phyloP scores from a whole-genome alignment of 2,797 vertebrate genomes.

The Selene dorsalis region DNA sequence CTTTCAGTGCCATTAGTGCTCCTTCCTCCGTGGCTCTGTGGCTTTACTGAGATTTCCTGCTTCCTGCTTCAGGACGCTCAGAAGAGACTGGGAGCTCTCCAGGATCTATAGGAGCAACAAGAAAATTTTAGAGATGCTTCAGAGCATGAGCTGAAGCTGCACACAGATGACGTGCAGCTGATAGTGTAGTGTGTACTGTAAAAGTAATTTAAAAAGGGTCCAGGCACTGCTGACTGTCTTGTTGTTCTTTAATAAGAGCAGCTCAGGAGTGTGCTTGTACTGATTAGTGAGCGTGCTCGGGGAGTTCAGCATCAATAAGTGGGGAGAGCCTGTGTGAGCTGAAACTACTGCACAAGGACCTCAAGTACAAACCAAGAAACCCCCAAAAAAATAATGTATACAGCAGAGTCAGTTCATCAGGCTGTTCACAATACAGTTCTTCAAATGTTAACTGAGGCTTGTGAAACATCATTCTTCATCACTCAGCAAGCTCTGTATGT shows the following conservation, averaged over 20 bases:
- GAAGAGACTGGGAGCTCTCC: slow-evolving; percentile 93
- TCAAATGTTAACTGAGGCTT: too few species aligned
- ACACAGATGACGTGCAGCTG: background rate
- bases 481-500: too few species aligned
- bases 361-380: background rate
- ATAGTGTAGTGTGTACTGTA: background rate
- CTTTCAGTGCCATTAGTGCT: slow-evolving; percentile 29
- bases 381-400: background rate
- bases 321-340: slow-evolving; percentile 9
- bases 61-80: slow-evolving; percentile 91
- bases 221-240: slow-evolving; percentile 13
- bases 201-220: slow-evolving; percentile 2
- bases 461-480: too few species aligned
- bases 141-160: background rate
- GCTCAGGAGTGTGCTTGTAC: slow-evolving; percentile 57
- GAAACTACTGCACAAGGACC: slow-evolving; percentile 7
- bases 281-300: slow-evolving; percentile 33
- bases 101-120: slow-evolving; percentile 84
- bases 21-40: slow-evolving; percentile 76
- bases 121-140: background rate
- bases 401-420: background rate
- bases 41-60: slow-evolving; percentile 87
- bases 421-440: background rate
- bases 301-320: slow-evolving; percentile 54
- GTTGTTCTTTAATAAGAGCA: slow-evolving; percentile 73